These are phyloP conservation scores for Tineola bisselliella DNA, from an alignment of 2,888 invertebrate species.

Conservation along the genomic window DNA sequence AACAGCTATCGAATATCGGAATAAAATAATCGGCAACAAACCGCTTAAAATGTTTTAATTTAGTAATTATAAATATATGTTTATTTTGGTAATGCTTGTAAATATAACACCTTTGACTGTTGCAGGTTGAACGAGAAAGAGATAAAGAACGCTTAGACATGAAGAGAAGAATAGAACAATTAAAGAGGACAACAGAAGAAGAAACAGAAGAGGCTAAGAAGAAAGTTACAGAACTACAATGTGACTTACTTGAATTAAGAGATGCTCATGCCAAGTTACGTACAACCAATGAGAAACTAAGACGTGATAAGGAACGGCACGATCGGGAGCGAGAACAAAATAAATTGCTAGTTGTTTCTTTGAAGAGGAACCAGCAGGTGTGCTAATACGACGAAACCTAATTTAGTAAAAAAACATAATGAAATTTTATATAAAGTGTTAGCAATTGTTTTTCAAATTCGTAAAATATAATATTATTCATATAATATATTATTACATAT, in stretches of 20 bases:
- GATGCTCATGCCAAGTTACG: constrained; percentile 92
- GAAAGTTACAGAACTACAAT: constrained; percentile 85
- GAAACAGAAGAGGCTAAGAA: constrained; percentile 89
- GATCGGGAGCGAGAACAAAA: constrained; percentile 80
- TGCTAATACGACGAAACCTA: too few species aligned
- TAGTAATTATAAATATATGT: too few species aligned
- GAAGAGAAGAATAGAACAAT: constrained; percentile 84
- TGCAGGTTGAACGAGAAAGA: constrained; percentile 84
- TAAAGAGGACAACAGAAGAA: constrained; percentile 85
- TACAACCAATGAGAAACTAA: constrained; percentile 89
- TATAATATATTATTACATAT: too few species aligned
- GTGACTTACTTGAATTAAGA: constrained; percentile 85
- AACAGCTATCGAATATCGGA: too few species aligned
- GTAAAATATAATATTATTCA: too few species aligned
- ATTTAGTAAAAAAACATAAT: too few species aligned
- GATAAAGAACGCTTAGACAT: constrained; percentile 89
- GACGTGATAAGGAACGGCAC: constrained; percentile 86
- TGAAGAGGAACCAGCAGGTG: constrained; percentile 66
- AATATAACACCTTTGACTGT: constrained; percentile 13
- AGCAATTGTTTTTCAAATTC: too few species aligned
- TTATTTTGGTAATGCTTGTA: too few species aligned
- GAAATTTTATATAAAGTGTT: too few species aligned
- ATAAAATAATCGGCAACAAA: too few species aligned
- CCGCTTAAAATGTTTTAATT: too few species aligned
- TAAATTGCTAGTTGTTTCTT: constrained; percentile 52